phyloP scores from a whole-genome alignment of 2,888 invertebrate species.

The Amblyjoppa proteus region DNA sequence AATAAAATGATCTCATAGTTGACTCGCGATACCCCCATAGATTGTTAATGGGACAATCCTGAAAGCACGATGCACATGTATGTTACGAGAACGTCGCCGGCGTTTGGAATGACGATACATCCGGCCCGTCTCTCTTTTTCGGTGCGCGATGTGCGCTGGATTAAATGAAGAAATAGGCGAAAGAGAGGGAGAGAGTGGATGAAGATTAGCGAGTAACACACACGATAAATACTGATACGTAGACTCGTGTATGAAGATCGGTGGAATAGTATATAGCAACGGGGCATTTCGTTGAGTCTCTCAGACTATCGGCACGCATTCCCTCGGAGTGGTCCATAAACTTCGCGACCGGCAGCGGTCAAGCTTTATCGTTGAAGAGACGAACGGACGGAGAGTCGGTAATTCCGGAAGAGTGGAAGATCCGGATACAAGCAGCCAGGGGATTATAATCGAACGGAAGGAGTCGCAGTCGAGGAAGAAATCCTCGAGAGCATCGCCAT shows the following conservation, averaged over 20 bases:
- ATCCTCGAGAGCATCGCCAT: constrained; percentile 75
- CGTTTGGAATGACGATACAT: constrained; percentile 36
- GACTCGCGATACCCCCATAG: neutral
- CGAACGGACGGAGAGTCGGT: constrained; percentile 33
- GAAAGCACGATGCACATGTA: constrained; percentile 27
- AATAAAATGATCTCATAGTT: neutral
- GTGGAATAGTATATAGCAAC: constrained; percentile 53
- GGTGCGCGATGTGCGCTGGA: constrained; percentile 37
- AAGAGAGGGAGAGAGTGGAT: neutral
- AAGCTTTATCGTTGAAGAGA: constrained; percentile 20
- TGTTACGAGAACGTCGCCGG: constrained; percentile 13
- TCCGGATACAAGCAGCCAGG: constrained; percentile 42
- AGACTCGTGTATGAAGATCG: constrained; percentile 53
- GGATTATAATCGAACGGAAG: constrained; percentile 32
- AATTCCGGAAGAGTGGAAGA: constrained; percentile 39
- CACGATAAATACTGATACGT: constrained; percentile 23
- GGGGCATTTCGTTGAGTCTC: constrained; percentile 60
- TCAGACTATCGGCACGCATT: constrained; percentile 59
- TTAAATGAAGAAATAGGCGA: constrained; percentile 34
- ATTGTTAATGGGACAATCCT: constrained; percentile 23
- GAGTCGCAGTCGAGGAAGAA: constrained; percentile 73
- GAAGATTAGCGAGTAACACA: constrained; percentile 19
- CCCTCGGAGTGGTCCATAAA: constrained; percentile 24
- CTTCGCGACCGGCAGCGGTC: constrained; percentile 36
- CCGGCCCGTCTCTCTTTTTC: constrained; percentile 23